Evolutionary conservation across 1,140 invertebrate species (phyloP).

Genomic region (Achroia grisella): DNA sequence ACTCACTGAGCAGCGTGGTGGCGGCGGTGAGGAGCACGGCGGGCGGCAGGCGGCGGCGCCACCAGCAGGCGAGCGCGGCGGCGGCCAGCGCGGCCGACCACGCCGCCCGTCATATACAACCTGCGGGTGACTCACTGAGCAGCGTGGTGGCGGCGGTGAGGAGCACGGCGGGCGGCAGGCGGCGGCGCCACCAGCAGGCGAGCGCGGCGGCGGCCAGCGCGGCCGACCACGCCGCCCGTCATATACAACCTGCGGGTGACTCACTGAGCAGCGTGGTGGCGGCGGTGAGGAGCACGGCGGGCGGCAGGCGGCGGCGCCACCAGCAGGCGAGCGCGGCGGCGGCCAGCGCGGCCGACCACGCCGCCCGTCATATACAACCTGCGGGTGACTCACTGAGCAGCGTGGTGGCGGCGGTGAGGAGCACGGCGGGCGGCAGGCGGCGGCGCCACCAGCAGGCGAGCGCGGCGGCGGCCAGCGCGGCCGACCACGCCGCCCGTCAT

Average conservation of each 20-base stretch:
- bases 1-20: slow-evolving; percentile 79
- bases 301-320: slow-evolving; percentile 84
- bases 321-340: slow-evolving; percentile 89
- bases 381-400: slow-evolving; percentile 77
- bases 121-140: slow-evolving; percentile 75
- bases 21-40: slow-evolving; percentile 90
- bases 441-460: slow-evolving; percentile 90
- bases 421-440: slow-evolving; percentile 86
- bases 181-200: slow-evolving; percentile 89
- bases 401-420: slow-evolving; percentile 86
- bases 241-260: too few species aligned
- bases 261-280: slow-evolving; percentile 81
- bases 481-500: slow-evolving; percentile 87
- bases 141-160: slow-evolving; percentile 85
- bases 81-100: slow-evolving; percentile 85
- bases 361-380: too few species aligned
- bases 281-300: slow-evolving; percentile 90
- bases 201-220: slow-evolving; percentile 85
- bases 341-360: slow-evolving; percentile 90
- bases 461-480: slow-evolving; percentile 86
- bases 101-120: too few species aligned
- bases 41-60: slow-evolving; percentile 82
- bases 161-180: slow-evolving; percentile 88
- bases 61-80: slow-evolving; percentile 90
- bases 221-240: slow-evolving; percentile 90